A percentile compares a stretch with the other conserved stretches of the same genome.
phyloP scores from a whole-genome alignment of 2,888 invertebrate genomes.

The Mesorhabditis belari region DNA sequence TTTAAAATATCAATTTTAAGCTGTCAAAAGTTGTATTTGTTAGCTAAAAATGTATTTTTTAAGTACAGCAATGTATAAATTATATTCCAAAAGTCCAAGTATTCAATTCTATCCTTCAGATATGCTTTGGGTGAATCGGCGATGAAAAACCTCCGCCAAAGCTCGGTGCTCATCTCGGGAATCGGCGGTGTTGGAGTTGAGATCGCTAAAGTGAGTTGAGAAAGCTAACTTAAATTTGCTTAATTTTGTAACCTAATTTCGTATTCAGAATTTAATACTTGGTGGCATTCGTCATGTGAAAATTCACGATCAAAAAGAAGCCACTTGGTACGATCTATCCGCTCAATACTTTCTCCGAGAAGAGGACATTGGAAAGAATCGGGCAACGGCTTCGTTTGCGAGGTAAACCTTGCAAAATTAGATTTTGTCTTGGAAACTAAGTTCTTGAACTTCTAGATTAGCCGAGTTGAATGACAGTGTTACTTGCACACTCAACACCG shows the following conservation, averaged over 20 bases:
- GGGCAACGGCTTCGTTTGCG: conserved; percentile 73
- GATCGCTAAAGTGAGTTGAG: conserved; percentile 94
- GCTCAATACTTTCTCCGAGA: conserved; percentile 74
- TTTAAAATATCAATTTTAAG: too few relatives aligned
- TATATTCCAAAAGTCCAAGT: too few relatives aligned
- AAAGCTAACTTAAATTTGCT: conserved; percentile 61
- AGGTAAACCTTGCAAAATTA: conserved; percentile 4
- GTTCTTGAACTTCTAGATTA: conserved; percentile 29
- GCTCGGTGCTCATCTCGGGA: conserved; percentile 89
- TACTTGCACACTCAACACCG: conserved; percentile 67
- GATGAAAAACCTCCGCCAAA: conserved; percentile 92
- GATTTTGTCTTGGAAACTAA: background rate
- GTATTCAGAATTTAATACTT: conserved; percentile 80
- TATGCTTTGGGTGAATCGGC: conserved; percentile 98
- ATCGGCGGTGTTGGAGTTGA: conserved; percentile 92
- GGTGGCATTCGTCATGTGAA: conserved; percentile 96
- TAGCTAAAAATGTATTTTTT: background rate
- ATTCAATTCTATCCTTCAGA: conserved; percentile 52
- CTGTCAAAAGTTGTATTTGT: too few relatives aligned
- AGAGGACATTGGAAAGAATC: conserved; percentile 72
- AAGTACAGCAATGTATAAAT: background rate
- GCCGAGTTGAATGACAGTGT: conserved; percentile 59
- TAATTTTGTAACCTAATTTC: too few relatives aligned
- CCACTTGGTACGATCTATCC: conserved; percentile 46
- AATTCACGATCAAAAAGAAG: conserved; percentile 60